These are phyloP conservation scores for Enteromius anoplus DNA, from an alignment of 2,797 vertebrate species.

Conservation along the genomic window DNA sequence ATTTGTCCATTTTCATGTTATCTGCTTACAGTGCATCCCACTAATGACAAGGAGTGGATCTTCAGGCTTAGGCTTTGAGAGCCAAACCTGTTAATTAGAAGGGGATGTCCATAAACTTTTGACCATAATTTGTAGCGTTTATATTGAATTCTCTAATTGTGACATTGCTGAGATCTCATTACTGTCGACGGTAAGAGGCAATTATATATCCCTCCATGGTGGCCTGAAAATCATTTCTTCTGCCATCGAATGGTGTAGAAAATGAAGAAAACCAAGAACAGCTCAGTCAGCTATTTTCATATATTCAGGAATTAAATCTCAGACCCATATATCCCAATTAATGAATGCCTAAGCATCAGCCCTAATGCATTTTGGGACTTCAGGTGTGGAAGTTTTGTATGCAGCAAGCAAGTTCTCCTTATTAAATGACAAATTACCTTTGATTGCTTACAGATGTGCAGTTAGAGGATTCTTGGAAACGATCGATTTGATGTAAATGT, in stretches of 20 bases:
- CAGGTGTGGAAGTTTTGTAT: neutral
- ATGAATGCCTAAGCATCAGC: neutral
- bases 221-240: neutral
- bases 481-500: conserved; percentile 8
- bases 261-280: neutral
- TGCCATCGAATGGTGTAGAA: neutral
- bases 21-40: neutral
- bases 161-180: neutral
- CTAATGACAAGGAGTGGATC: neutral
- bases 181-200: neutral
- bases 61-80: neutral
- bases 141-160: neutral
- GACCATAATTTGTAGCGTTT: neutral
- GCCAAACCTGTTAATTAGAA: neutral
- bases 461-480: neutral
- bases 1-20: neutral
- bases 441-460: conserved; percentile 5
- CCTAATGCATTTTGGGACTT: neutral
- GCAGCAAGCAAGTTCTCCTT: neutral
- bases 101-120: neutral
- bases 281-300: neutral
- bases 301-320: neutral
- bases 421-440: neutral
- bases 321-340: neutral
- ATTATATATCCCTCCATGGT: neutral